phyloP scores from a whole-genome alignment of 2,113 vertebrate genomes.

The Turnix velox region DNA sequence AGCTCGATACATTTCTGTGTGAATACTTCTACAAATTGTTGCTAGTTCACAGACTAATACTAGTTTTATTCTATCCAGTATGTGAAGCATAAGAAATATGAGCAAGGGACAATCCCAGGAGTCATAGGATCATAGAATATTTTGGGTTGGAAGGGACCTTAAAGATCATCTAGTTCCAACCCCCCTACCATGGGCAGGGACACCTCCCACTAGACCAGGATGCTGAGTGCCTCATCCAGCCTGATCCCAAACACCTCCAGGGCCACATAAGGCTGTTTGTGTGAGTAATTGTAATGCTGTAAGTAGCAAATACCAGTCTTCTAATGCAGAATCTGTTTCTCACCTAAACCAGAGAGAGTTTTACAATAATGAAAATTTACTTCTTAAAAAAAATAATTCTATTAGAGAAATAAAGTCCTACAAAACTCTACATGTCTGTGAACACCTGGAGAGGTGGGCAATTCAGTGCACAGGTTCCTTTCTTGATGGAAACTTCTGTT shows the following conservation, averaged over 20 bases:
- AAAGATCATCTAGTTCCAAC: no score
- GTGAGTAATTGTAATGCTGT: background rate
- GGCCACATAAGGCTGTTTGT: no score
- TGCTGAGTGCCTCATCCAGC: no score
- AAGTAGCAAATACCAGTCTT: background rate
- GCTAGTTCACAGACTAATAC: background rate
- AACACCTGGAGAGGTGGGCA: accelerated
- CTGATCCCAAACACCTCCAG: no score
- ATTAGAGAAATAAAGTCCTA: background rate
- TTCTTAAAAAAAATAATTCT: background rate
- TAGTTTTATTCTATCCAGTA: background rate
- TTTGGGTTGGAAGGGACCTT: no score
- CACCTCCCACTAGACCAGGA: no score
- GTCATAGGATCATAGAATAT: no score
- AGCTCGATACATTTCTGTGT: accelerated
- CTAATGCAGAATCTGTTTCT: background rate
- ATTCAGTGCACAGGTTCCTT: background rate
- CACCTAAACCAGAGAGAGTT: background rate
- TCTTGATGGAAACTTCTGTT: background rate
- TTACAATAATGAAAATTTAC: background rate
- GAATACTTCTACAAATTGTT: background rate
- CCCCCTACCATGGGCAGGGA: no score
- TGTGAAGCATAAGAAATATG: background rate
- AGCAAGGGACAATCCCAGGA: background rate
- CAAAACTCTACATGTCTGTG: background rate